These are phyloP conservation scores for Podarcis siculus DNA, from an alignment of 2,797 vertebrate genomes.

Conservation along the genomic window DNA sequence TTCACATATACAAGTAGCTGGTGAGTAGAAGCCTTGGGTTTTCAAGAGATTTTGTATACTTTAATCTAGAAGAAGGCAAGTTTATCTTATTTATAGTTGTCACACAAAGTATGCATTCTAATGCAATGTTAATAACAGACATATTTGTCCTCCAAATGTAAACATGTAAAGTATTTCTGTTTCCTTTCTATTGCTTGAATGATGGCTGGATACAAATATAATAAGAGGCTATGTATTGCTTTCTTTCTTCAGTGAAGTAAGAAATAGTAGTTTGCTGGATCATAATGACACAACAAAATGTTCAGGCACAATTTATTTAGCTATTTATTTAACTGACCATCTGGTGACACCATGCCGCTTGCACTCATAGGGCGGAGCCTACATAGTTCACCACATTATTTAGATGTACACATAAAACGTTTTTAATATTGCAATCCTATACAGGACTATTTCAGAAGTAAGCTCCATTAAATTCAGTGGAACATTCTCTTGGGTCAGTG, in stretches of 20 bases:
- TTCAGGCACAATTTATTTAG: not conserved
- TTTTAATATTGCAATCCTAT: no score
- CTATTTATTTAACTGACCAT: not conserved
- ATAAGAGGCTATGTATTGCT: not conserved
- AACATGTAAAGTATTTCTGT: not conserved
- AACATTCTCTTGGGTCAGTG: not conserved
- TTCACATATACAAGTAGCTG: conserved; percentile 99
- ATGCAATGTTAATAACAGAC: not conserved
- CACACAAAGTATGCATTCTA: not conserved
- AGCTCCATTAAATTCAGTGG: not conserved
- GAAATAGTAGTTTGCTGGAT: not conserved
- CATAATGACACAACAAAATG: not conserved
- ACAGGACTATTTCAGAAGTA: no score
- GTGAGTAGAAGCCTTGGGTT: conserved; percentile 79
- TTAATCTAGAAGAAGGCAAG: not conserved
- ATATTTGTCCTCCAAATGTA: not conserved
- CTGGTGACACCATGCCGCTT: not conserved
- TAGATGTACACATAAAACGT: not conserved
- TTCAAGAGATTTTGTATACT: not conserved
- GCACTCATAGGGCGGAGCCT: not conserved
- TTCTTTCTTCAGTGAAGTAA: not conserved
- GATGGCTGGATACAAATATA: not conserved
- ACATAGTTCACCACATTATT: not conserved
- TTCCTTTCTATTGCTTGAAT: not conserved
- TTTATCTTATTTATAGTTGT: not conserved